Base-by-base conservation (phyloP, 1,140 invertebrate genomes). In the Polypedilum vanderplanki region DNA sequence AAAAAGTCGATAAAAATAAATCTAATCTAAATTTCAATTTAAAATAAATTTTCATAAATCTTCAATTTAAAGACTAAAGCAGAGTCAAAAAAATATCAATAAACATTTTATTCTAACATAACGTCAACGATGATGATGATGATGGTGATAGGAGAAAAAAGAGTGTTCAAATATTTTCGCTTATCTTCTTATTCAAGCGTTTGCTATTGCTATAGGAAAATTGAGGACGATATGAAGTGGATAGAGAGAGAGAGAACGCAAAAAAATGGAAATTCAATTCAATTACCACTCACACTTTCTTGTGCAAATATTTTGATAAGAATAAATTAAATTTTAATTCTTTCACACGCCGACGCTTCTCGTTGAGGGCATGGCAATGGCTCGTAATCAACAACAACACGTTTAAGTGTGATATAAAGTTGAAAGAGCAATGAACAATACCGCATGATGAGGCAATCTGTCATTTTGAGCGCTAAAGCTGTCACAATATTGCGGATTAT, bases 401-500 rank as follows among this genome's bases (percentile, higher is more conserved):
- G 24, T 33, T 33, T 33, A 3, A 33, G 24, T 33, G 24, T 5
- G 24, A 33, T 33, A 33, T 33, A 33, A 33, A 33, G 24, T 33
- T 46, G 41, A n/a, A 67, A 67, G 17, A 67, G 17, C 64, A 67
- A 70, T 18, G 5, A n/a, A 70, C 65, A 70, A 18, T 18, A 70
- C 17, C 65, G 65, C 65, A 70, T 70, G 65, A 70, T 70, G 65
- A 20, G 65, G 65, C 65, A 70, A 70, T 70, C 65, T 70, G 65
- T 70, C 65, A 70, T 70, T 57, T 57, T 22, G 65, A 18, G 17
- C 65, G 17, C 20, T 18, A 22, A 70, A 70, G 20, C 65, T 70
- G 65, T 70, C 65, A 70, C 65, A 70, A 70, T 22, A 70, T 70
- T 70, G 65, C 65, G 65, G 65, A 70, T 70, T 70, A 70, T 20